Evolutionary conservation across 1,140 invertebrate genomes (phyloP).

Genomic region (Heliconius melpomene): DNA sequence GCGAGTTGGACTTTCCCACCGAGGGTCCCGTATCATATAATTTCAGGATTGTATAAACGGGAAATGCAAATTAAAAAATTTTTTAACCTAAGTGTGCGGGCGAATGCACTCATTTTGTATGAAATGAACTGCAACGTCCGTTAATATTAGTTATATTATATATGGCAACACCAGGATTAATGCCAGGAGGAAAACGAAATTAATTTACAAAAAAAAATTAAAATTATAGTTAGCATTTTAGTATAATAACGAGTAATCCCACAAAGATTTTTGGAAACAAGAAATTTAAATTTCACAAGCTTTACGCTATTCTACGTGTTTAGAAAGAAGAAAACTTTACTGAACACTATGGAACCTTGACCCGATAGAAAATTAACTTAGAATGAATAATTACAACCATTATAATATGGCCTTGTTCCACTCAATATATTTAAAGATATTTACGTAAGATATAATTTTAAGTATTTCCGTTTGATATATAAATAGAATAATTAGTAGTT

Average conservation of each 20-base stretch:
- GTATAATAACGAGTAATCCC: neutral
- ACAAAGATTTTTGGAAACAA: neutral
- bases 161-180: too few relatives aligned
- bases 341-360: conserved; percentile 16
- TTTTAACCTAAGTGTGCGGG: too few relatives aligned
- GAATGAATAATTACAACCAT: conserved; percentile 19
- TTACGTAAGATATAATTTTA: conserved; percentile 1
- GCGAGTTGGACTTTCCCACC: too few relatives aligned
- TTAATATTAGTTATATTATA: too few relatives aligned
- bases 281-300: neutral
- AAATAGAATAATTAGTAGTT: conserved; percentile 1
- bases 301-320: neutral
- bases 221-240: neutral
- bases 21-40: too few relatives aligned
- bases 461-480: conserved; percentile 13
- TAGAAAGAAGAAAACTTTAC: conserved; percentile 12
- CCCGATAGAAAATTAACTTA: conserved; percentile 24
- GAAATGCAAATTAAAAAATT: too few relatives aligned
- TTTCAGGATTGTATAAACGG: too few relatives aligned
- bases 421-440: conserved; percentile 10
- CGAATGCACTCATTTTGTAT: too few relatives aligned
- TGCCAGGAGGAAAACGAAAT: too few relatives aligned
- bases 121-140: too few relatives aligned
- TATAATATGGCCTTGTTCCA: conserved; percentile 15
- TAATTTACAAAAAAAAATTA: too few relatives aligned